These are phyloP conservation scores for Oreochromis tanganicae DNA, from an alignment of 2,113 vertebrate genomes.

Conservation along the genomic window DNA sequence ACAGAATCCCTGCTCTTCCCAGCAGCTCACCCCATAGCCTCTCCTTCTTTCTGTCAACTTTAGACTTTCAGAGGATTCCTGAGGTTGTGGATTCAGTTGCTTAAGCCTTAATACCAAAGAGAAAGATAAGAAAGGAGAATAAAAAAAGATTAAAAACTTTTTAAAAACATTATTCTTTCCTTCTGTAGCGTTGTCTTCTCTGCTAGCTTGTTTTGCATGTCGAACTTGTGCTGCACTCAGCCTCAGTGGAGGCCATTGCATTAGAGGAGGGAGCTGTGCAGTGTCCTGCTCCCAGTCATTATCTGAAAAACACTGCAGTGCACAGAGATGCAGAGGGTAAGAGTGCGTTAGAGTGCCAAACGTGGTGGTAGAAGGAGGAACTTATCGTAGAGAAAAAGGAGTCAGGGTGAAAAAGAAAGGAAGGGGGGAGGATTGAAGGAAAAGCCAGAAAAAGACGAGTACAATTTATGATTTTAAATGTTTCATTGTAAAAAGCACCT, in stretches of 20 bases:
- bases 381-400: background rate
- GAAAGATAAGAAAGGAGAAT: background rate
- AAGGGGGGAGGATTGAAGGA: background rate
- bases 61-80: background rate
- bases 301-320: slow-evolving; percentile 18
- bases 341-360: background rate
- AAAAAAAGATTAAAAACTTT: background rate
- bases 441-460: background rate
- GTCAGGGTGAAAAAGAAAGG: background rate
- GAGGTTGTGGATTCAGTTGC: background rate
- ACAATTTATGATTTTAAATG: background rate
- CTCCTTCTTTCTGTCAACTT: background rate
- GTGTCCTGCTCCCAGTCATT: slow-evolving; percentile 9
- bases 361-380: background rate
- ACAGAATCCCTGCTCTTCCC: background rate
- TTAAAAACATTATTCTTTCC: background rate
- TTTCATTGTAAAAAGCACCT: background rate
- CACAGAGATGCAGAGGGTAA: background rate
- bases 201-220: slow-evolving; percentile 13
- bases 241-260: background rate
- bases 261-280: background rate
- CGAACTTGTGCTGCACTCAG: slow-evolving; percentile 35
- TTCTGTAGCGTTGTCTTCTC: background rate
- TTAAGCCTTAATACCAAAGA: background rate
- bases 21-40: background rate